phyloP scores from a whole-genome alignment of 2,113 vertebrate species.

The Hiodon alosoides region DNA sequence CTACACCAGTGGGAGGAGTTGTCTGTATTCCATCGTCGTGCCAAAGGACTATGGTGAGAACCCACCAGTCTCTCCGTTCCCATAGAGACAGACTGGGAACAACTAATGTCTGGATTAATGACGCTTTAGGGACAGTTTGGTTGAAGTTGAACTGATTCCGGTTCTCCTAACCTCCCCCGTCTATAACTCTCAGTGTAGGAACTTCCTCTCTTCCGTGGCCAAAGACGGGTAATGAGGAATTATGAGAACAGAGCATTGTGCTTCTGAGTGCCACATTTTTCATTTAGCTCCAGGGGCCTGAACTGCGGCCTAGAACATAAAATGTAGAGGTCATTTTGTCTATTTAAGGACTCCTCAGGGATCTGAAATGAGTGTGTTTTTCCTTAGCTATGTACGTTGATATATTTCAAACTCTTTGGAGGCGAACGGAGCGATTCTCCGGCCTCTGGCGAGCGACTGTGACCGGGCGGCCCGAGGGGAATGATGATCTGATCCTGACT shows the following conservation, averaged over 20 bases:
- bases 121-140: too few species aligned
- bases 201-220: not conserved
- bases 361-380: constrained; percentile 4
- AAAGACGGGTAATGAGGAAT: constrained; percentile 30
- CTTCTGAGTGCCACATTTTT: constrained; percentile 30
- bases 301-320: constrained; percentile 32
- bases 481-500: too few species aligned
- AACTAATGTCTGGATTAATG: too few species aligned
- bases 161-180: not conserved
- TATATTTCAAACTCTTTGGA: not conserved
- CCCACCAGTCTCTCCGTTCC: too few species aligned
- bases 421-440: not conserved
- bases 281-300: constrained; percentile 38
- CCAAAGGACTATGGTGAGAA: constrained; percentile 87
- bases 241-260: constrained; percentile 22
- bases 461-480: too few species aligned
- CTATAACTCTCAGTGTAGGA: not conserved
- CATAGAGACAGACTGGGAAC: too few species aligned
- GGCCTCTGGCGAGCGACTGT: not conserved
- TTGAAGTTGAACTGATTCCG: not conserved
- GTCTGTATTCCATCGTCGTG: constrained; percentile 85
- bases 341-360: constrained; percentile 20
- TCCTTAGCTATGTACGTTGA: not conserved
- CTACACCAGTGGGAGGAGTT: constrained; percentile 83
- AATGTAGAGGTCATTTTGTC: constrained; percentile 38